Evolutionary conservation across 2,888 invertebrate genomes (phyloP).

Genomic region (Hermaeophaga mercurialis): DNA sequence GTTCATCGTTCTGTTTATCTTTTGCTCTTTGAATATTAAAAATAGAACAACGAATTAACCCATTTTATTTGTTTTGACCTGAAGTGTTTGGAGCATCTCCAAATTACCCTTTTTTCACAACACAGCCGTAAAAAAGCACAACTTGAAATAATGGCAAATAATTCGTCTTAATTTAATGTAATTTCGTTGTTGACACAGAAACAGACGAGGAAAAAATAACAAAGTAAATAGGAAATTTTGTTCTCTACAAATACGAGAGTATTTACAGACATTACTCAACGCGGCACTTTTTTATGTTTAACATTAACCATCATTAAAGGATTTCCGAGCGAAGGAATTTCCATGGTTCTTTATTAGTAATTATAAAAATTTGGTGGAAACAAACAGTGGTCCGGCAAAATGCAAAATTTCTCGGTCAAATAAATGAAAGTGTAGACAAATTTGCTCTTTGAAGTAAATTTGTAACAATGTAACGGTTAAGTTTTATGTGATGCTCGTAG

Average conservation of each 20-base stretch:
- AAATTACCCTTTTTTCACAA: not conserved
- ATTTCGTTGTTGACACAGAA: conserved; percentile 8
- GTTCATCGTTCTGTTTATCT: no score
- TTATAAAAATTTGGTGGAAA: not conserved
- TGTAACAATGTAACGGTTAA: no score
- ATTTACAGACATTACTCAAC: conserved; percentile 3
- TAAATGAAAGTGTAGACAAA: no score
- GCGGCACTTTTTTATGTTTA: not conserved
- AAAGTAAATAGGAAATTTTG: not conserved
- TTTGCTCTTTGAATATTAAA: not conserved
- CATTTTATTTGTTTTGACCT: conserved; percentile 5
- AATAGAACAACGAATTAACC: not conserved
- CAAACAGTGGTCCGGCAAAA: not conserved
- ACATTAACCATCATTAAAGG: conserved; percentile 1
- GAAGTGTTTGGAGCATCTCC: conserved; percentile 3
- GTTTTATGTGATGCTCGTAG: no score
- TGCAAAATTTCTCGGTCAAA: no score
- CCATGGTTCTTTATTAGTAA: not conserved
- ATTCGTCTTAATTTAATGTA: conserved; percentile 8
- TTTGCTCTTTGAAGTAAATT: no score
- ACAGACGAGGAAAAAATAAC: not conserved
- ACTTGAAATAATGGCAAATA: conserved; percentile 4
- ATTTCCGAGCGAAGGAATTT: not conserved
- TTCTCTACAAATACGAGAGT: not conserved
- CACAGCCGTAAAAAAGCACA: not conserved